Percentiles rank a stretch among this genome's conserved stretches.
Conservation (phyloP, 1,140 invertebrate genomes). For the Episyrphus balteatus region DNA sequence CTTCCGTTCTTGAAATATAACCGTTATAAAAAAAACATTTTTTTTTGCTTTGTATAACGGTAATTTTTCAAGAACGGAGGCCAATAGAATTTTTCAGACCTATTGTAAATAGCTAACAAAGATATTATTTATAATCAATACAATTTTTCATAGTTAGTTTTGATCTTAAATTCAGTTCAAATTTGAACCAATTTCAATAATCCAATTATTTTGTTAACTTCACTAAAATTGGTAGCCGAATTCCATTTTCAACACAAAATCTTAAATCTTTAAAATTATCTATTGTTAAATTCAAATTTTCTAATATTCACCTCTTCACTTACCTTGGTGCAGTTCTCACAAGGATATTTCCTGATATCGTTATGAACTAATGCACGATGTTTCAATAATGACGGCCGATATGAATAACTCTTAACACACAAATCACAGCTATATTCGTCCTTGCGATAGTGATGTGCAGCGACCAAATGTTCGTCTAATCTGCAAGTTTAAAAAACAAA, state of each 20-base stretch:
- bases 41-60: too few species aligned
- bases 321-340: slow-evolving; percentile 88
- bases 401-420: slow-evolving; percentile 72
- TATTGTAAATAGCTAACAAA: too few species aligned
- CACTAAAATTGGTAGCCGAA: not conserved
- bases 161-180: too few species aligned
- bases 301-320: slow-evolving; percentile 12
- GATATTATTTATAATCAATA: too few species aligned
- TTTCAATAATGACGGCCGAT: slow-evolving; percentile 66
- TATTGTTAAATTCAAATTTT: not conserved
- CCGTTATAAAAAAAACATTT: too few species aligned
- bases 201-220: too few species aligned
- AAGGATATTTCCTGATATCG: slow-evolving; percentile 69
- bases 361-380: slow-evolving; percentile 74
- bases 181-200: too few species aligned
- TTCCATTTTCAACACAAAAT: not conserved
- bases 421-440: slow-evolving; percentile 73
- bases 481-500: slow-evolving; percentile 43
- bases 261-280: not conserved
- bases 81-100: too few species aligned
- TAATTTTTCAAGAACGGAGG: too few species aligned
- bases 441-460: slow-evolving; percentile 59
- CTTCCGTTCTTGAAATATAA: too few species aligned
- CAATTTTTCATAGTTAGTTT: too few species aligned
- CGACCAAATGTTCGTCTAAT: slow-evolving; percentile 69